Evolutionary conservation across 2,113 vertebrate genomes (phyloP).

Genomic region (Amblyopsis rosae): DNA sequence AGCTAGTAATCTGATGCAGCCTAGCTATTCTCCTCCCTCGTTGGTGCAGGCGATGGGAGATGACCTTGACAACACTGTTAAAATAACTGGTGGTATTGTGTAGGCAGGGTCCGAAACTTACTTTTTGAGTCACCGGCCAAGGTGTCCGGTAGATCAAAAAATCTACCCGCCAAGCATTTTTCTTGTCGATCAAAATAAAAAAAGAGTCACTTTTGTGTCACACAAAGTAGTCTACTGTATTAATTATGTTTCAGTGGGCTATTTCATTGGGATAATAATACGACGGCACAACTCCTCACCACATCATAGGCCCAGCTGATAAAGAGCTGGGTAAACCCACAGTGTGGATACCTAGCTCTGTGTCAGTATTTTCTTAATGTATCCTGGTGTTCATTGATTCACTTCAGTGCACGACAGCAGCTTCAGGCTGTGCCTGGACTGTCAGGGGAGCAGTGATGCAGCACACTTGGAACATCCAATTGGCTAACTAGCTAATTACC

Average conservation of each 20-base stretch:
- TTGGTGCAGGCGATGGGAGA: conserved; percentile 20
- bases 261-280: no score
- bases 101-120: no score
- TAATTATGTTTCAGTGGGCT: no score
- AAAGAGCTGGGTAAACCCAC: background rate
- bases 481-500: background rate
- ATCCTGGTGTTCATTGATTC: conserved; percentile 6
- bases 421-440: background rate
- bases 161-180: no score
- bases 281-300: no score
- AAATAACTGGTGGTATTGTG: background rate
- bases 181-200: no score
- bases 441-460: background rate
- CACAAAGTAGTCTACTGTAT: no score
- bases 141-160: no score
- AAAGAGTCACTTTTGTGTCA: no score
- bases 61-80: conserved; percentile 37
- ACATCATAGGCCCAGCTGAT: no score
- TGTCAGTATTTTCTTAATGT: background rate
- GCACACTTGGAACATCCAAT: background rate
- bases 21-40: conserved; percentile 11
- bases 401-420: conserved; percentile 11
- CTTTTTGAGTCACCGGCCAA: no score
- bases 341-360: background rate
- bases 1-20: conserved; percentile 12